Base-by-base conservation (phyloP, 2,797 vertebrate species). In the Rhodeus uyekii region DNA sequence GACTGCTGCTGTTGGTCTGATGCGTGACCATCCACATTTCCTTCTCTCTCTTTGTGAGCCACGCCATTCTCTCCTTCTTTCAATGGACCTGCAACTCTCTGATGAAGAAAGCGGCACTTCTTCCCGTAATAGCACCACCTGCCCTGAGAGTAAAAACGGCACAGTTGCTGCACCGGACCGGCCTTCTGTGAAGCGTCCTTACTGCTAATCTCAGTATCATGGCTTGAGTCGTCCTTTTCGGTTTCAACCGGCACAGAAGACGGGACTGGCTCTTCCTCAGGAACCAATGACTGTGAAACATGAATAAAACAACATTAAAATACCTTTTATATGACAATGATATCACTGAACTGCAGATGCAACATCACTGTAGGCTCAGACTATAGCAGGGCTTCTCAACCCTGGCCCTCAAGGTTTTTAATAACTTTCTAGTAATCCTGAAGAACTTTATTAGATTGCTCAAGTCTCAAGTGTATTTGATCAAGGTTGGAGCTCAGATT, bases 61-160 rank as follows among this genome's bases (percentile, higher is more conserved):
- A 65, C 4, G 69, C 84, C 86, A 32, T 81, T 88, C 46, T 88
- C 87, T 16, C 67, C 39, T 2, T 65, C 73, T 22, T 69, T 82
- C 74, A 87, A 85, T 2, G 81, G 63, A 64, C 36, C 77, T 76
- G 89, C 85, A 55, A 83, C 85, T 75, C 88, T 91, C 50, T 91
- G 81, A 39, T 96, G 95, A 27, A 94, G 87, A 88, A 95, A 96
- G 79, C 82, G 91, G 76, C 95, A 96, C 83, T 81, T 94, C 64
- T 86, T 92, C 1, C 95, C 95, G 87, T 91, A 96, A 69, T 90
- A 91, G 83, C 95, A 96, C 82, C 85, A 89, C 77, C 88, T 90
- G 72, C 95, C 95, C 85, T 94, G 94, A 69, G 94, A 93, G 85
- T 90, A 95, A 86, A 94, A 96, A 61, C 93, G 93, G 79, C 95